Base-by-base conservation (phyloP, 2,888 invertebrate species). In the Bembecia ichneumoniformis region DNA sequence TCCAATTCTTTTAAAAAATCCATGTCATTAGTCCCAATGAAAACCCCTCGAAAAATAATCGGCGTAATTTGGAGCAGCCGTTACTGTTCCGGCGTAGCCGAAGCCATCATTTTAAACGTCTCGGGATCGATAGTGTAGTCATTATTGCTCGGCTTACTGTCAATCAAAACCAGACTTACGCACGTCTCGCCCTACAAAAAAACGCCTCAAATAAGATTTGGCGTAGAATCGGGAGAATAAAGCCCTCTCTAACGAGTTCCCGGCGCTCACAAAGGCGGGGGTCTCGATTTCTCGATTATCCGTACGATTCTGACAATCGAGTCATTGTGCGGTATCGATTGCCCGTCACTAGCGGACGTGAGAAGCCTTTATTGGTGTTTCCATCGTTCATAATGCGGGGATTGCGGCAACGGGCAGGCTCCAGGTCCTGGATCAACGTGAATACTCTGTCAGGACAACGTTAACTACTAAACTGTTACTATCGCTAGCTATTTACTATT, bases 131-230 rank as follows among this genome's bases (percentile, higher is more conserved):
- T 44, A 44, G 44, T 40, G 40, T 44, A 57, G 51, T 71, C 68
- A 63, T 74, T 76, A 71, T 68, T 63, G 65, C 54, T 58, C 53
- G 68, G 72, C 71, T 78, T 72, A 77, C 70, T 76, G 77, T 77
- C 77, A 76, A 75, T 77, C 76, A 77, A 70, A 71, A 58, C 60
- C 69, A 68, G 71, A 66, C 66, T 68, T 63, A 68, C 63, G 64
- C 64, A 64, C 66, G 49, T 28, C 28, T 28, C 28, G 28, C 40
- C 40, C 17, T 16, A 44, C 13, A 15, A 44, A 44, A 44, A 47
- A 59, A 60, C 49, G 49, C 45, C 13, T 44, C 59, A 64, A 63
- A 60, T 63, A 63, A 65, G 65, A 62, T 64, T 60, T 60, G 57
- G 53, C 56, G 52, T 45, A 63, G 58, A 55, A 44, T 44, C 52